Base-by-base conservation (phyloP, 2,888 invertebrate genomes). In the Ormia ochracea region DNA sequence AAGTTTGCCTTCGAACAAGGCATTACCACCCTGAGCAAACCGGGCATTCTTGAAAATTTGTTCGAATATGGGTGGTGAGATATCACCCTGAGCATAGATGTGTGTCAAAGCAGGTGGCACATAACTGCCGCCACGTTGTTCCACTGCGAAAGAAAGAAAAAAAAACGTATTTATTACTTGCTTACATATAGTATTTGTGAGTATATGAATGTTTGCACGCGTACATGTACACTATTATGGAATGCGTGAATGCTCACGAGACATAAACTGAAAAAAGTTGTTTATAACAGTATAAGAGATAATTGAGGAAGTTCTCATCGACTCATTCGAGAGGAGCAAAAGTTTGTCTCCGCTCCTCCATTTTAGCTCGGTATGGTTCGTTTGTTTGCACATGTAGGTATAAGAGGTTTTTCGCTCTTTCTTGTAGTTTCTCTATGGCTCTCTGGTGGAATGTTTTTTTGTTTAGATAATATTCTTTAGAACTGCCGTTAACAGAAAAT, bases 41-140 rank as follows among this genome's bases (percentile, higher is more conserved):
- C 97, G 93, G 83, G 97, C 96, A 91, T 97, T 97, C 90, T 95
- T 95, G 90, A 97, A 97, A 88, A 98, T 96, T 90, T 97, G 96
- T 91, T 98, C 97, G 90, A 98, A 97, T 84, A 98, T 95, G 82
- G 98, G 98, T 76, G 98, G 97, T 82, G 96, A 95, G 83, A 95
- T 95, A 86, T 94, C 94, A 85, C 95, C 94, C 80, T 94, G 94
- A 87, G 92, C 91, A 84, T 91, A 91, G 59, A 91, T 90, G 80
- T 89, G 89, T 84, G 87, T 87, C 83, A 88, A 79, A 79, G 90
- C 87, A 58, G 90, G 88, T 76, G 86, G 90, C 83, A 90, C 84
- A 58, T 85, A 85, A 82, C 84, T 81, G 82, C 85, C 85, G 83
- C 88, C 88, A 82, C 86, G 86, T 83, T 85, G 84, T 70, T 85